Evolutionary conservation across 2,888 invertebrate species (phyloP), one percentile per base, ranked within the genome.

Genomic region (Scaptomyza caliginosa): DNA sequence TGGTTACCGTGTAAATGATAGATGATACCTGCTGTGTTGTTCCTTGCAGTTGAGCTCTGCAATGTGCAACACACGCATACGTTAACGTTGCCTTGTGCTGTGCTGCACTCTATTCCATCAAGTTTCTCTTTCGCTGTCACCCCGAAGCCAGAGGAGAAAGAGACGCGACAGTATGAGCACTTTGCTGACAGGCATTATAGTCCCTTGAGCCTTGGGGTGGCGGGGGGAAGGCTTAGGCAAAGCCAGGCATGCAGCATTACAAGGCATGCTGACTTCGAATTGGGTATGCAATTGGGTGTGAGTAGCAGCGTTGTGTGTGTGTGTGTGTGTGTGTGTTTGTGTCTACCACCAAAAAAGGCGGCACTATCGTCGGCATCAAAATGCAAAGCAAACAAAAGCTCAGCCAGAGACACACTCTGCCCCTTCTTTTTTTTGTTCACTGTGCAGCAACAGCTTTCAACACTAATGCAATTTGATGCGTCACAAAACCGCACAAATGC

Each of bases 381-480:
- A 84, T 80, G 82, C 83, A 82, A 83, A 71, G 83, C 80, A 77
- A 86, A 75, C 74, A 83, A 67, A 60, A 59, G 67, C 64, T 57
- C 60, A 58, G 42, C 46, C 38, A 46, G 51, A 49, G 43, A 48
- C 32, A 23, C 19, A 23, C 43, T 28, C 26, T 17, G 26, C 59
- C 54, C 64, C 64, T 68, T 63, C 55, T 52, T 64, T 60, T 49
- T 57, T 65, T 73, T 55, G 54, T 55, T 55, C 58, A 46, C 58
- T 66, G 70, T 60, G 32, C 7, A 13, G 32, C 32, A 32, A 13
- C 32, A 55, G 78, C 78, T 73, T 77, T 86, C 66, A 80, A 59
- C 85, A 67, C 67, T 81, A 83, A 83, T 83, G 85, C 83, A 83
- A 86, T 83, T 83, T 86, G 85, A 83, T 75, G 85, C 86, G 49